Base-by-base conservation (phyloP, 1,140 invertebrate species). In the Diabrotica virgifera region DNA sequence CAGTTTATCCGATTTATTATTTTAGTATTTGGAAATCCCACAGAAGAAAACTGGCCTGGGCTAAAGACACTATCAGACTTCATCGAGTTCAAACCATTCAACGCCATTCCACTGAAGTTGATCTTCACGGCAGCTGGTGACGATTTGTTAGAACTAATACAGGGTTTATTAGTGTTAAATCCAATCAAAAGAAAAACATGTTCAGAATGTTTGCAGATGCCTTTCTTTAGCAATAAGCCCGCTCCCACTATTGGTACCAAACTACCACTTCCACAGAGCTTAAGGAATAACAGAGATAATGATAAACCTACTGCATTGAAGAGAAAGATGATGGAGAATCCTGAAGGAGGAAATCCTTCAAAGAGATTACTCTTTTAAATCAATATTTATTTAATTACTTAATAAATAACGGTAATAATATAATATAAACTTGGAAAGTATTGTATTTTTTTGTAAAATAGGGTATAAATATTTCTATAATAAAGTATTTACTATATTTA, bases 111-210 rank as follows among this genome's bases (percentile, higher is more conserved):
- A 13, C 78, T 98, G 14, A 89, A 91, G 62, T 88, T 96, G 71
- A 97, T 99, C 72, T 99, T 99, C 76, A 96, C 93, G 46, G 97
- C 97, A 6, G 96, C 96, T 11, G 85, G 87, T 9, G 92, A 97
- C 81, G 97, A 99, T 83, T 82, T 98, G n/a, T 77, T 99, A 6
- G 86, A 91, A 68, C 79, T 99, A 40, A 81, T 99, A 58, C 85
- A 87, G 54, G 87, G 84, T 52, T 82, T 98, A 59, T 83, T 99
- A 0, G 82, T 86, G 11, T 84, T 98, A 67, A 92, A 96, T 84
- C 97, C 97, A 5, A 78, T 90, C 0, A 87, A 89, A 57, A 85
- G 97, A 67, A 91, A 90, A 74, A 89, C 87, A 35, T 95, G 94
- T 72, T 88, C 89, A 36, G 86, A 91, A 72, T 90, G 90, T 0